phyloP scores from a whole-genome alignment of 2,113 vertebrate genomes.

The Prunella himalayana region DNA sequence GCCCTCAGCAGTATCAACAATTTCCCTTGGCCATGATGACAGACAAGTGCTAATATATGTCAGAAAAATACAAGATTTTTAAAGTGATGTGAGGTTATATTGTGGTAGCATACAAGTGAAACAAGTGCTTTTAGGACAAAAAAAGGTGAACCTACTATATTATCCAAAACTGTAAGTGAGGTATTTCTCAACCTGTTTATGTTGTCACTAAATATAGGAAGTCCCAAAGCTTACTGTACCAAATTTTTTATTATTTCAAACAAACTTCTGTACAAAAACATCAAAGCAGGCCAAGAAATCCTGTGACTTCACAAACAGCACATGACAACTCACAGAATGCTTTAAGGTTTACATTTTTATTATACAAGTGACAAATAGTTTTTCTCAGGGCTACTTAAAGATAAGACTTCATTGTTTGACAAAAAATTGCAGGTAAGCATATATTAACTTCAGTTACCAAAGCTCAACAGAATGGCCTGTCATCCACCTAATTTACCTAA shows the following conservation, averaged over 20 bases:
- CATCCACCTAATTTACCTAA: not conserved
- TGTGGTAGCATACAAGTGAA: not conserved
- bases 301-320: constrained; percentile 48
- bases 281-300: constrained; percentile 48
- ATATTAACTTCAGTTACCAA: constrained; percentile 25
- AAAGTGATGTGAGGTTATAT: not conserved
- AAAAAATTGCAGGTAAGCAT: constrained; percentile 8
- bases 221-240: constrained; percentile 44
- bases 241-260: constrained; percentile 72
- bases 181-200: not conserved
- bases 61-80: not conserved
- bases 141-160: not conserved
- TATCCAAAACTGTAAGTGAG: not conserved
- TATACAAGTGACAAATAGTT: constrained; percentile 36
- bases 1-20: not conserved
- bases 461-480: not conserved
- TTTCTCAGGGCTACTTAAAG: constrained; percentile 29
- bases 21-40: not conserved
- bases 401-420: constrained; percentile 36
- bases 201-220: not conserved
- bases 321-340: constrained; percentile 28
- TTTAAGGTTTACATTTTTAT: constrained; percentile 48
- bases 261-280: constrained; percentile 69
- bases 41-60: not conserved
- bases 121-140: not conserved